Evolutionary conservation across 2,797 vertebrate species (phyloP).

Genomic region (Macropus fuliginosus): DNA sequence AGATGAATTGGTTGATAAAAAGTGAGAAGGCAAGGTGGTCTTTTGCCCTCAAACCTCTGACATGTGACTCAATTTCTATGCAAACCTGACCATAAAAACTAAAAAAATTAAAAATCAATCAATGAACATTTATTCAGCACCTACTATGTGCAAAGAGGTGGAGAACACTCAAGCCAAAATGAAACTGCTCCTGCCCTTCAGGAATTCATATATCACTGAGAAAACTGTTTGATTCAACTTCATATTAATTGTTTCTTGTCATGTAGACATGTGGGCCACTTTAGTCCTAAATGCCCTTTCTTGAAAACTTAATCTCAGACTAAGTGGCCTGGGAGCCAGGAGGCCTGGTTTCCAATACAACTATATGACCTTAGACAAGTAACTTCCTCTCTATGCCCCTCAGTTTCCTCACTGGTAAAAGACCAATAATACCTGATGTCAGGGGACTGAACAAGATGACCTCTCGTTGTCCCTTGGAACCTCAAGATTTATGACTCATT

Average conservation of each 20-base stretch:
- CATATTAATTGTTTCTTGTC: not conserved
- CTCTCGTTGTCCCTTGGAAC: not conserved
- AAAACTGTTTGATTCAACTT: not conserved
- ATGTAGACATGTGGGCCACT: not conserved
- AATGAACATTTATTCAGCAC: not conserved
- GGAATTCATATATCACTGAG: not conserved
- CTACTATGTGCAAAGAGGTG: not conserved
- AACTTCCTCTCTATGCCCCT: not conserved
- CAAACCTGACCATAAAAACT: not conserved
- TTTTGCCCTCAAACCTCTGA: not conserved
- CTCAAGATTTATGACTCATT: not conserved
- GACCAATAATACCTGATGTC: not conserved
- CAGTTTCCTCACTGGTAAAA: not conserved
- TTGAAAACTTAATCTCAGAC: not conserved
- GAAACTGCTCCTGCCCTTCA: not conserved
- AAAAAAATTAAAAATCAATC: not conserved
- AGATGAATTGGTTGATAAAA: not conserved
- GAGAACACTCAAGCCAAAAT: not conserved
- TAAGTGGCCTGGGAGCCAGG: not conserved
- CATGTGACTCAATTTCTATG: not conserved
- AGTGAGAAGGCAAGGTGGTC: not conserved
- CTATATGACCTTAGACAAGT: not conserved
- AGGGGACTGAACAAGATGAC: not conserved
- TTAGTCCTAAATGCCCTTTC: not conserved
- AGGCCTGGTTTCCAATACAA: not conserved